Evolutionary conservation across 2,113 vertebrate genomes (phyloP), one percentile per base, ranked within the genome.

Genomic region (Leuciscus idus): DNA sequence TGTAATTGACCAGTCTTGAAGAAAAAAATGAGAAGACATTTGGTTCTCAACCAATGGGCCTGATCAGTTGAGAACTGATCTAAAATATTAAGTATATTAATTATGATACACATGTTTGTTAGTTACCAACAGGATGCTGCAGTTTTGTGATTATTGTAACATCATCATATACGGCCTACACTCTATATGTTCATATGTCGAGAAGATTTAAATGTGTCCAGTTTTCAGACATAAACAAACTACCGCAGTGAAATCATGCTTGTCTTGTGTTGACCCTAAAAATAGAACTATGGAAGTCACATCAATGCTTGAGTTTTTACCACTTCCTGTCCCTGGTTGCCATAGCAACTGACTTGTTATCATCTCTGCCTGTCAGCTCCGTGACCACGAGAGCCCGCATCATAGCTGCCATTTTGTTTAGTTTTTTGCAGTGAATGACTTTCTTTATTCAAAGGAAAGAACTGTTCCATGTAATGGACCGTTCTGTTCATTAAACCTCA

Each of bases 231-330:
- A 87, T 86, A 86, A 85, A 78, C 86, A 61, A 86, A 70, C 43
- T 88, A 87, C 83, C 83, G 86, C 83, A 76, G 89, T 84, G 75
- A 76, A 87, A 91, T 90, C 83, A 84, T 2, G 0, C 9, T 83
- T 83, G 72, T 50, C 10, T 82, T 77, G 83, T 77, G 79, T 81
- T 52, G 46, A 89, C 87, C 78, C 85, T 88, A 90, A 90, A 93
- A 89, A 90, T 81, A 73, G 75, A 78, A 8, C 3, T 86, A 74
- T 79, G 61, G 19, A 79, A 86, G 81, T 88, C 73, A 77, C 86
- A 26, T 84, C 28, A 28, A 28, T 89, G 84, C 90, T 90, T 39
- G n/a, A 36, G 6, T 26, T 39, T 57, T 30, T 48, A 66, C 87
- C 72, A 17, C 68, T 85, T 83, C 73, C 86, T 84, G 68, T 73